Evolutionary conservation across 2,888 invertebrate species (phyloP).

Genomic region (Rhagium mordax): DNA sequence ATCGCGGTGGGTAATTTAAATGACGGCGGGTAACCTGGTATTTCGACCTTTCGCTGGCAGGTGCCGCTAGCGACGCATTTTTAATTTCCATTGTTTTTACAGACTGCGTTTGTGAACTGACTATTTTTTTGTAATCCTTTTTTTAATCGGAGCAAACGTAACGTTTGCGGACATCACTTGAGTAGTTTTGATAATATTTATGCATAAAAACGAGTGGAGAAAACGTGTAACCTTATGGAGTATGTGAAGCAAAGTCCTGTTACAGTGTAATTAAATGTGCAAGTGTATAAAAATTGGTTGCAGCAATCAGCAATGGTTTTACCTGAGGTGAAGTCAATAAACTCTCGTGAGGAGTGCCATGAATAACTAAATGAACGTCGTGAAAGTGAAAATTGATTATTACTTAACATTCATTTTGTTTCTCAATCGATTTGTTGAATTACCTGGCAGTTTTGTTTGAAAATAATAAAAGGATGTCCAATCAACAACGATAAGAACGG

Average conservation of each 20-base stretch:
- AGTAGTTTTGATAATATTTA: conserved; percentile 4
- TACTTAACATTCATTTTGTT: conserved; percentile 58
- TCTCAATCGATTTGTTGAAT: conserved; percentile 24
- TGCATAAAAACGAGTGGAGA: conserved; percentile 7
- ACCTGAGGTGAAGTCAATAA: conserved; percentile 69
- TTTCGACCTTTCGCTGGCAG: conserved; percentile 45
- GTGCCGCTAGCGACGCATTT: conserved; percentile 55
- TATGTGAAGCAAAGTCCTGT: conserved; percentile 33
- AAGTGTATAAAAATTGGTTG: conserved; percentile 49
- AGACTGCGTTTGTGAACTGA: conserved; percentile 56
- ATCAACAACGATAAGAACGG: conserved; percentile 29
- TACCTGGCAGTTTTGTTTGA: conserved; percentile 32
- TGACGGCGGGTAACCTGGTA: conserved; percentile 37
- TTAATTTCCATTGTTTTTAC: conserved; percentile 66
- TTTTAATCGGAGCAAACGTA: conserved; percentile 39
- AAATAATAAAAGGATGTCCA: conserved; percentile 38
- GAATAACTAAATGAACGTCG: conserved; percentile 62
- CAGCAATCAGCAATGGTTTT: conserved; percentile 50
- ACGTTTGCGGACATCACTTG: conserved; percentile 21
- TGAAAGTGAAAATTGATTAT: conserved; percentile 69
- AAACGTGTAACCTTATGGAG: background rate
- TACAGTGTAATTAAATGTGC: conserved; percentile 43
- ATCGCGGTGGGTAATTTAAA: conserved; percentile 34
- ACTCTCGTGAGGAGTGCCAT: conserved; percentile 69
- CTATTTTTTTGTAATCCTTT: conserved; percentile 56